Percentiles rank a stretch among this genome's conserved stretches.
phyloP scores from a whole-genome alignment of 2,113 vertebrate species.

The Erpornis zantholeuca region DNA sequence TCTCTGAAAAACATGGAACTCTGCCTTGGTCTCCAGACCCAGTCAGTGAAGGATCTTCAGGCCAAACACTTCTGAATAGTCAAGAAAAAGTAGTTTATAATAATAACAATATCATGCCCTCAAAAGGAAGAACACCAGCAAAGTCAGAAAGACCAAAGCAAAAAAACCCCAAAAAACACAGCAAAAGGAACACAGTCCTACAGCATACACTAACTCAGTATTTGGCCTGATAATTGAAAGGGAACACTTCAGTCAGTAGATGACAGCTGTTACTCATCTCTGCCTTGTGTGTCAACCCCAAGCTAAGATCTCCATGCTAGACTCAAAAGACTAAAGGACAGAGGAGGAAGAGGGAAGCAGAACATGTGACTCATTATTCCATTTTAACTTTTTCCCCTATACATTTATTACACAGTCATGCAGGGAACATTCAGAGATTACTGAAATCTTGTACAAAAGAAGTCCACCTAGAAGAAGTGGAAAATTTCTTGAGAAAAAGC shows the following conservation, averaged over 20 bases:
- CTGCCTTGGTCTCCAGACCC: neutral
- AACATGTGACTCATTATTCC: neutral
- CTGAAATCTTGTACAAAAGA: neutral
- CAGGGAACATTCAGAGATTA: neutral
- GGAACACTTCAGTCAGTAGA: neutral
- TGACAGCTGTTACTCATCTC: neutral
- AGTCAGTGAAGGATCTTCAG: neutral
- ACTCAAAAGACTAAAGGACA: neutral
- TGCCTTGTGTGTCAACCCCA: neutral
- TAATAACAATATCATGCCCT: neutral
- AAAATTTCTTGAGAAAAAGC: conserved; percentile 19
- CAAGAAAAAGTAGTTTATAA: neutral
- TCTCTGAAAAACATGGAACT: neutral
- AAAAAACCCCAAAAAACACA: neutral
- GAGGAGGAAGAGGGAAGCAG: neutral
- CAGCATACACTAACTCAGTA: neutral
- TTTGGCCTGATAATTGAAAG: neutral
- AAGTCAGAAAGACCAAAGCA: neutral
- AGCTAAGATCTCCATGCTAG: neutral
- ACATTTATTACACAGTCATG: neutral
- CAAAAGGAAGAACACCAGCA: neutral
- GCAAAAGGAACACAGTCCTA: neutral
- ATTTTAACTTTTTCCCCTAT: neutral
- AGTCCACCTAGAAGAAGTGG: conserved; percentile 13
- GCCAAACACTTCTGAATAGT: neutral